Conservation (phyloP, 2,888 invertebrate genomes). For the Atethmia centrago region DNA sequence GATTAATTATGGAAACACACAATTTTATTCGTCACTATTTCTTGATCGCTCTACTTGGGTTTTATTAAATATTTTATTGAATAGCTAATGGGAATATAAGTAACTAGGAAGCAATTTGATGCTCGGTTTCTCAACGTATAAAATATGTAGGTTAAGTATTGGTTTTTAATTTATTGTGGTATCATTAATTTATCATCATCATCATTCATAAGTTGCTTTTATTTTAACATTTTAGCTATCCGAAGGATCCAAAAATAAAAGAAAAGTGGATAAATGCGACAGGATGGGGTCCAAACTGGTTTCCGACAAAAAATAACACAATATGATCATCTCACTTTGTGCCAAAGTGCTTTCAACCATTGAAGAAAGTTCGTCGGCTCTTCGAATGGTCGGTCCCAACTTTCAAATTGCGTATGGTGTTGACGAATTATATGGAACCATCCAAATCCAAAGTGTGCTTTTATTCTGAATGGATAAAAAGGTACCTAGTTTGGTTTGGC, state of each 20-base stretch:
- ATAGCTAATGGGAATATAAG: too few species aligned
- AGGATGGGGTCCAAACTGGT: not conserved
- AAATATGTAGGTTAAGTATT: too few species aligned
- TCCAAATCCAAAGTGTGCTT: conserved; percentile 8
- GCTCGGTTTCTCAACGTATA: too few species aligned
- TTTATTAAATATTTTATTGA: too few species aligned
- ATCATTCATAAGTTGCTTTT: not conserved
- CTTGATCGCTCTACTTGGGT: too few species aligned
- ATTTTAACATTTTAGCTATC: not conserved
- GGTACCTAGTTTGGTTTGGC: too few species aligned
- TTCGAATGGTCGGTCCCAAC: conserved; percentile 43
- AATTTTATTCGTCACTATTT: too few species aligned
- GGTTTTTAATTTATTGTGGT: too few species aligned
- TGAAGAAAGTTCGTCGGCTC: conserved; percentile 32
- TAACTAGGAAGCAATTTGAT: too few species aligned
- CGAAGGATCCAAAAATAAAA: conserved; percentile 3
- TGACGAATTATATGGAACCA: conserved; percentile 13
- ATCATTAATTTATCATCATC: too few species aligned
- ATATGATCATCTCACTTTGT: conserved; percentile 7
- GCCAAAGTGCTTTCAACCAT: conserved; percentile 27
- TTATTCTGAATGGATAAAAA: too few species aligned
- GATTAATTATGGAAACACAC: too few species aligned
- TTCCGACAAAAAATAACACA: not conserved
- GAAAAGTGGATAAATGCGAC: not conserved
- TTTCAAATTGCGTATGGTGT: conserved; percentile 16